Conservation (phyloP, 2,888 invertebrate species). For the Drosophila kanekoi region DNA sequence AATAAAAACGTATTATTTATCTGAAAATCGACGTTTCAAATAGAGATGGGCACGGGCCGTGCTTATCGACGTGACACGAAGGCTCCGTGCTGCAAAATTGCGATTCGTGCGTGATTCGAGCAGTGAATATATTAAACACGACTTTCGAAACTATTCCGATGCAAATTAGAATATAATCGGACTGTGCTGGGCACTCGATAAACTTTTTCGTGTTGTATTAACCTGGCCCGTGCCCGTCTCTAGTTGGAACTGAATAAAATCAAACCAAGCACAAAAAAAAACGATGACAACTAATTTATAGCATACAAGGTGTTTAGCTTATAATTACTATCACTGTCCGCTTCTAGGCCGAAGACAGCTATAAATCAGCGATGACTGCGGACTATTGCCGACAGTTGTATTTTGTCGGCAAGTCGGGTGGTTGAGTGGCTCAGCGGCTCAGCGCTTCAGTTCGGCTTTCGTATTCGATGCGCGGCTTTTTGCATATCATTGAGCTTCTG, state of each 20-base stretch:
- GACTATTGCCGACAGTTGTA: constrained; percentile 24
- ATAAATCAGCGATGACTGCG: constrained; percentile 34
- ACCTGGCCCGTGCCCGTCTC: too few species aligned
- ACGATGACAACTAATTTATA: background rate
- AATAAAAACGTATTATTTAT: constrained; percentile 17
- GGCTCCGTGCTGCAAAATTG: too few species aligned
- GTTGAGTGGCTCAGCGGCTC: constrained; percentile 14
- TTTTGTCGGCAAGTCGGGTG: constrained; percentile 18
- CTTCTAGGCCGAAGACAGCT: constrained; percentile 27
- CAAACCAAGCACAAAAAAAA: constrained; percentile 1
- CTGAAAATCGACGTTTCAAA: background rate
- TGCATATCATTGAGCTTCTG: constrained; percentile 22
- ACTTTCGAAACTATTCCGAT: too few species aligned
- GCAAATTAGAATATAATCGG: too few species aligned
- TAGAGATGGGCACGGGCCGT: too few species aligned
- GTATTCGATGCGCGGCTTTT: constrained; percentile 5
- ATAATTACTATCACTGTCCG: constrained; percentile 11
- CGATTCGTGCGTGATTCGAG: too few species aligned
- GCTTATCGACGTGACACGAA: too few species aligned
- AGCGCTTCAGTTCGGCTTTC: constrained; percentile 1
- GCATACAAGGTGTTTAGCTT: constrained; percentile 10
- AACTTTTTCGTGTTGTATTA: too few species aligned
- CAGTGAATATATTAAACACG: too few species aligned
- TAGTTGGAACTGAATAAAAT: constrained; percentile 1
- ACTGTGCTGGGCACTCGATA: too few species aligned